Base-by-base conservation (phyloP, 2,888 invertebrate genomes). In the Nymphalis urticae region DNA sequence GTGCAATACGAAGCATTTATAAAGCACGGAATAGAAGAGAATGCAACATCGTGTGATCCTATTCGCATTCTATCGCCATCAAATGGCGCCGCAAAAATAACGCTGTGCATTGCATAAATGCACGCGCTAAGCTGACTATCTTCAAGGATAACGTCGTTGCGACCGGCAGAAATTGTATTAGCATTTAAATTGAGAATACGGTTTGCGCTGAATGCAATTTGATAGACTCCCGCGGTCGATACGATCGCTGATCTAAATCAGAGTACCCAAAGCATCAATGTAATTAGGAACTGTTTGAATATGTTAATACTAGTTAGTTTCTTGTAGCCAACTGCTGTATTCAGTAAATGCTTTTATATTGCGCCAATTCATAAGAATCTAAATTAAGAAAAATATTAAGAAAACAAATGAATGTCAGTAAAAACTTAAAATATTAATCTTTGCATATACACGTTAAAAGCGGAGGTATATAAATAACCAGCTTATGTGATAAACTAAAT, bases 111-210 rank as follows among this genome's bases (percentile, higher is more conserved):
- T 79, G 80, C 80, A 83, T 79, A 76, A 82, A 82, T 81, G 82
- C 78, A 77, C 77, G 77, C 76, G 72, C 75, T 79, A 79, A 82
- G 83, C 82, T 80, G 75, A 75, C 77, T 81, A 82, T 85, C 80
- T 79, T 79, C 77, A 75, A 82, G 81, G 79, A 86, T 83, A 82
- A 80, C 78, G 75, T 77, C 79, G 78, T 76, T 79, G 79, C 75
- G 78, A 77, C 77, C 77, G 71, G 77, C 79, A 81, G 79, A 82
- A 80, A 76, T 69, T 69, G 71, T 74, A 88, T 89, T 89, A 83
- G 82, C 89, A 89, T 89, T 84, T 72, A 69, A 69, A 72, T 72
- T 67, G 69, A 65, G 54, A 64, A 47, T 63, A 61, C 66, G 50
- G 32, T 65, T 50, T 24, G 36, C 42, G 48, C 51, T 65, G 58